Evolutionary conservation across 2,113 vertebrate species (phyloP), one percentile per base, ranked within the genome.

Genomic region (Cyprinodon brontotheroides): DNA sequence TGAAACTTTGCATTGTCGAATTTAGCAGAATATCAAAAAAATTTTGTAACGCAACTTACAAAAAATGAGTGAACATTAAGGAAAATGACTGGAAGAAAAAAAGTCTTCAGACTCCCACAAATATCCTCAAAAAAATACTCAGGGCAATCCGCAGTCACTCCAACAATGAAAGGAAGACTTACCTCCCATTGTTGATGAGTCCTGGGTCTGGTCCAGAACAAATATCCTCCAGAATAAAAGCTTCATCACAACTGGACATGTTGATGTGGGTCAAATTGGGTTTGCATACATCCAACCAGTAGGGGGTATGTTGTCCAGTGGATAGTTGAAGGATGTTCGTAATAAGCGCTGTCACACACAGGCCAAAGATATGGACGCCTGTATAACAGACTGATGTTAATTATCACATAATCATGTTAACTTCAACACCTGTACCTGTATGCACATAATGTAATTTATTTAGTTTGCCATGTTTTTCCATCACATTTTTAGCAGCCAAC

Each of bases 231-330:
- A 98, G 94, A 78, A 99, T 96, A 65, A 98, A 99, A 11, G 97
- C 96, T 80, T 97, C 97, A 66, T 97, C 96, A 82, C 98, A 99
- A 72, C 71, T 89, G 65, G 97, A 96, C 60, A 97, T 93, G 45
- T 98, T 98, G 60, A 99, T 93, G 74, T 96, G 96, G 65, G 97
- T 99, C 74, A 98, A 94, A 85, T 99, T 99, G 78, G 97, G 98
- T 88, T 98, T 99, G 90, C 98, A 99, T 68, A 99, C 98, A 17
- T 97, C 98, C 87, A 99, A 91, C 92, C 98, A 99, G 91, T 97
- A 99, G 0, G 98, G 98, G 5, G 98, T 94, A 81, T 99, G 98
- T 65, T 97, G 97, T 14, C 98, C 98, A 3, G 98, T 99, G 82
- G 96, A 97, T 57, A 99, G 94, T 85, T 99, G 98, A 82, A 99